Evolutionary conservation across 1,140 invertebrate species (phyloP), one percentile per base, ranked within the genome.

Genomic region (Lineus longissimus): DNA sequence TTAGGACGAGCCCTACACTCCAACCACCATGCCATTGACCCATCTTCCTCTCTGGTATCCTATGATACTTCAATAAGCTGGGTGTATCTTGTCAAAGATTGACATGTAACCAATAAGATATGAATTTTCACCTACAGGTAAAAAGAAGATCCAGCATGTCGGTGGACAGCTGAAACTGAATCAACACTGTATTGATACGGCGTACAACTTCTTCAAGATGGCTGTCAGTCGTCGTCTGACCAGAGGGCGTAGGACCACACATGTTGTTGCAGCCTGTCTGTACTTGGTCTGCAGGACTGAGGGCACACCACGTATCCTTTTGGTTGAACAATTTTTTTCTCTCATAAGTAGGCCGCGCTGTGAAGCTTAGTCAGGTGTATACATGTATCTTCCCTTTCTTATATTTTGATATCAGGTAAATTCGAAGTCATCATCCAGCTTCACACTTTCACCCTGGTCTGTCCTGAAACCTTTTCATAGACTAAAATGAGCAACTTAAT

Each of bases 181-280:
- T 75, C 89, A 93, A 70, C 91, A 95, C 73, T 94, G 90, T 73
- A 90, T 96, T 55, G 94, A 97, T 61, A 95, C 90, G 23, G 92
- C 95, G 2, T 91, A 92, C 68, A 95, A 93, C 75, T 97, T 97
- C 81, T 99, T 96, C 79, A 97, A 96, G 84, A 91, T 98, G 90
- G 96, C 95, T 30, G 88, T 66, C 88, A 94, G 75, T 7, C 76
- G 74, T 30, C 69, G 77, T 0, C 82, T 98, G 23, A 98, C 95
- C 0, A 87, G 93, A 73, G 97, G 97, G 33, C 84, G 96, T 27
- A 93, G 90, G 66, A 89, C 91, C 70, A 87, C 87, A n/a, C 91
- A 94, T 73, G 94, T 98, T 63, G 89, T 96, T 78, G 95, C 95
- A 61, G 95, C 97, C 47, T 99, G 96, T 84, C 88, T 99, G 9